Evolutionary conservation across 2,888 invertebrate genomes (phyloP), one percentile per base, ranked within the genome.

Genomic region (Pedicia rivosa): DNA sequence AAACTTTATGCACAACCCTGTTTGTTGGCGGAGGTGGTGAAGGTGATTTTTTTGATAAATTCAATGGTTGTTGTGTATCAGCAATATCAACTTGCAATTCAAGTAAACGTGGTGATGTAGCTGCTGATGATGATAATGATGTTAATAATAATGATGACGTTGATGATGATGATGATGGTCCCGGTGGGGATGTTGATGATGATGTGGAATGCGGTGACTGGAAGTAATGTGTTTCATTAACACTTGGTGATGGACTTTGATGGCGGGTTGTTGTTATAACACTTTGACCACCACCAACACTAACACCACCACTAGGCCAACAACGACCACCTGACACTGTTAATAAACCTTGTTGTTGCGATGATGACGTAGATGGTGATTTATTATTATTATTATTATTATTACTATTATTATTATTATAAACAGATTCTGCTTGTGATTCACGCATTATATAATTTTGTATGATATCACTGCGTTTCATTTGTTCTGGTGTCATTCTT

Each of bases 371-470:
- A 43, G 44, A 22, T 42, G 41, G 31, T 40, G 42, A 26, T 40
- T 46, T 27, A 38, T 42, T 29, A 28, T 15, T 42, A 38, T 8
- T 8, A 25, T 25, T 25, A 25, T 25, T 25, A 25, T 25, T 25
- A 5, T 8, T 10, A 25, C n/a, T n/a, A n/a, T n/a, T n/a, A n/a
- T 19, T 30, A 34, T 46, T 46, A 36, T 44, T 45, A n/a, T 47
- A 29, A 7, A 10, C 12, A 9, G 37, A 43, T 6, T 44, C 46
- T 19, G 15, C 52, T 25, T 17, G 44, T 7, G 65, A 59, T 48
- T 79, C 78, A 3, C 84, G 72, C 75, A 88, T 84, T 59, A 91
- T 84, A 62, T 84, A 86, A 57, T 81, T 86, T 63, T 88, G 88
- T 55, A 91, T 86, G 53, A 88, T 80, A 61, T 91, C 90, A 24